phyloP scores from a whole-genome alignment of 1,140 invertebrate genomes.

The Drosophila kikkawai region DNA sequence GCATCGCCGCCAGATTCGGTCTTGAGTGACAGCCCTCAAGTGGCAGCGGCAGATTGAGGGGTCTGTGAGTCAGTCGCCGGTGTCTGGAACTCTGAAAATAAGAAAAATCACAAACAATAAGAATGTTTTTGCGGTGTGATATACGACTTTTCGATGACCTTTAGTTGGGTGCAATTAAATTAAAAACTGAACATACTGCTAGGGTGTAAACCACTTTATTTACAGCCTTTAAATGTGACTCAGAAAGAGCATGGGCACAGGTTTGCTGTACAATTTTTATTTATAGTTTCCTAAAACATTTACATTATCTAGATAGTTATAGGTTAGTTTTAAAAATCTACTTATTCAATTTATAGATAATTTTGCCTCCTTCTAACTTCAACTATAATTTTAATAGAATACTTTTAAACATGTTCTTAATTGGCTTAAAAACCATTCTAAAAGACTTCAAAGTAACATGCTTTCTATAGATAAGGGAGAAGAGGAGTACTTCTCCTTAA shows the following conservation, averaged over 20 bases:
- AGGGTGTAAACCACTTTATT: background rate
- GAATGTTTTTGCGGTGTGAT: background rate
- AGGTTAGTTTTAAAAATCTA: too few species aligned
- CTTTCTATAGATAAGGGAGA: background rate
- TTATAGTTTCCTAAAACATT: too few species aligned
- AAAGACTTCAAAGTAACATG: too few species aligned
- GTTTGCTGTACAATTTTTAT: background rate
- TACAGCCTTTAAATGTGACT: background rate
- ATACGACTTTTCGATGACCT: constrained; percentile 13
- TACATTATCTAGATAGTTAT: too few species aligned
- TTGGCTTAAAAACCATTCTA: too few species aligned
- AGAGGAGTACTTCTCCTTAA: background rate
- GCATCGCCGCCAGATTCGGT: constrained; percentile 58
- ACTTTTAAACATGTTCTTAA: too few species aligned
- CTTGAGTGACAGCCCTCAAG: constrained; percentile 68
- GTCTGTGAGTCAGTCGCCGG: constrained; percentile 43
- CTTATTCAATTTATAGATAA: too few species aligned
- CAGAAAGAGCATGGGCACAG: background rate
- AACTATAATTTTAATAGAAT: too few species aligned
- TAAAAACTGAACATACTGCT: background rate
- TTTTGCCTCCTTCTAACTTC: too few species aligned
- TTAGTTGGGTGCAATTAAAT: background rate
- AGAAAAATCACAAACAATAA: constrained; percentile 34
- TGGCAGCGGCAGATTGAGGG: constrained; percentile 33
- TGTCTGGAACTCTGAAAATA: constrained; percentile 19